These are phyloP conservation scores for Pelecanoides urinatrix DNA, from an alignment of 2,113 vertebrate genomes.

Conservation along the genomic window DNA sequence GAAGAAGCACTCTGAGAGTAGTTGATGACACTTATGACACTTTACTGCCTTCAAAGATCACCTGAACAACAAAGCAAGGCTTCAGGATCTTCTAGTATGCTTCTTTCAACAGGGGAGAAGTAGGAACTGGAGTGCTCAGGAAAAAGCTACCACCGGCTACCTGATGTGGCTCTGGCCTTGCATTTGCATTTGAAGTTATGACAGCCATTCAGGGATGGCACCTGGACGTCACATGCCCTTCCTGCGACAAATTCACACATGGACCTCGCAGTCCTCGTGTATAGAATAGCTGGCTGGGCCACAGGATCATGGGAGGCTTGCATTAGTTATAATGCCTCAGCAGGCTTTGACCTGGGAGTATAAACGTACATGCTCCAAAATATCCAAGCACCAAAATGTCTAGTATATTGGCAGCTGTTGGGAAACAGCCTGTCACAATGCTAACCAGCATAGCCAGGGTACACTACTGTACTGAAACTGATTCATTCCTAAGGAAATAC, in stretches of 20 bases:
- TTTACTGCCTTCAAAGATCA: background rate
- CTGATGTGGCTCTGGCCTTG: background rate
- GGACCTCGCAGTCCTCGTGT: background rate
- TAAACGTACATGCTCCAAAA: background rate
- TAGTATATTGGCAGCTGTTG: background rate
- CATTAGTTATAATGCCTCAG: background rate
- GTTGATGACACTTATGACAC: background rate
- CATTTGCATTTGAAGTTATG: background rate
- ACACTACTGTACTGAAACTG: background rate
- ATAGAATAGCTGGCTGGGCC: background rate
- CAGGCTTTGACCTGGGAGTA: background rate
- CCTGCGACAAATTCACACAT: background rate
- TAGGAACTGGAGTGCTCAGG: background rate
- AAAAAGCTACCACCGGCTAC: background rate
- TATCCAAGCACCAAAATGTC: background rate
- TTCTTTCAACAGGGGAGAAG: background rate
- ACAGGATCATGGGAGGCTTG: background rate
- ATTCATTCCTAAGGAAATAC: background rate
- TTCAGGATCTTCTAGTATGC: background rate
- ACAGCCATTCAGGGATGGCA: background rate
- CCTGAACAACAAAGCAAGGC: background rate
- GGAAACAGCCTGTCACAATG: background rate
- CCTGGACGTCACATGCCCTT: background rate
- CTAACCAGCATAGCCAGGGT: background rate
- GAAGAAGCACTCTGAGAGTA: background rate